phyloP scores from a whole-genome alignment of 2,888 invertebrate species.

The Scaptomyza flava region DNA sequence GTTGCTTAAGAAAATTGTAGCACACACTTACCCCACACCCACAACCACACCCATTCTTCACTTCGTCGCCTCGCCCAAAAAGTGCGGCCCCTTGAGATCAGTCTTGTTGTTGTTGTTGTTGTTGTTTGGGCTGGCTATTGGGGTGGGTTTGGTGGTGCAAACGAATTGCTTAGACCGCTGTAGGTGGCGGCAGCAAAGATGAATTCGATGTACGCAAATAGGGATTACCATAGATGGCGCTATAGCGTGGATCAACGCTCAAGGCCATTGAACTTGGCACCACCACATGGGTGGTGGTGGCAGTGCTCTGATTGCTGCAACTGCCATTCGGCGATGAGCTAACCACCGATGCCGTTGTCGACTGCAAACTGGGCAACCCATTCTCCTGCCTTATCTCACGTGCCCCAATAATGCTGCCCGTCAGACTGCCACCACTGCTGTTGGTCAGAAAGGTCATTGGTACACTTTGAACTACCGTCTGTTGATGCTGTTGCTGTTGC shows the following conservation, averaged over 20 bases:
- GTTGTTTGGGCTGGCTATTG: slow-evolving; percentile 11
- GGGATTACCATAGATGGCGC: slow-evolving; percentile 95
- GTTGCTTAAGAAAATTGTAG: slow-evolving; percentile 59
- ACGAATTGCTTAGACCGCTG: slow-evolving; percentile 82
- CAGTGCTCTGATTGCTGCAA: slow-evolving; percentile 83
- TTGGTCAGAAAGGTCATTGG: slow-evolving; percentile 83
- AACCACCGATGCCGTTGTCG: slow-evolving; percentile 83
- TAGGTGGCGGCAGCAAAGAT: slow-evolving; percentile 86
- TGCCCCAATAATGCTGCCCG: slow-evolving; percentile 83
- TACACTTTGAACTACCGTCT: slow-evolving; percentile 66
- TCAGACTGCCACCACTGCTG: slow-evolving; percentile 81
- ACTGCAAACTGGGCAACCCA: slow-evolving; percentile 83
- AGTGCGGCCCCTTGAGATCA: slow-evolving; percentile 61
- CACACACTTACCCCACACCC: background rate
- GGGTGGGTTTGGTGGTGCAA: background rate
- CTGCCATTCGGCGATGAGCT: slow-evolving; percentile 84
- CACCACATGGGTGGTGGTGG: slow-evolving; percentile 81
- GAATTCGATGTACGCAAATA: slow-evolving; percentile 90
- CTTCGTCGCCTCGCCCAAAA: slow-evolving; percentile 5
- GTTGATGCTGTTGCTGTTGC: slow-evolving; percentile 60
- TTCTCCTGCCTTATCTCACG: slow-evolving; percentile 84
- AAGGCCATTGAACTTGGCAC: slow-evolving; percentile 76
- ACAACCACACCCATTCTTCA: background rate
- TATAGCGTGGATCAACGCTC: slow-evolving; percentile 92
- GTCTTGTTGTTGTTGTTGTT: slow-evolving; percentile 53